A percentile compares a stretch with the other conserved stretches of the same genome.
These are phyloP conservation scores for Dendrolimus kikuchii DNA, from an alignment of 1,140 invertebrate species.

Conservation along the genomic window DNA sequence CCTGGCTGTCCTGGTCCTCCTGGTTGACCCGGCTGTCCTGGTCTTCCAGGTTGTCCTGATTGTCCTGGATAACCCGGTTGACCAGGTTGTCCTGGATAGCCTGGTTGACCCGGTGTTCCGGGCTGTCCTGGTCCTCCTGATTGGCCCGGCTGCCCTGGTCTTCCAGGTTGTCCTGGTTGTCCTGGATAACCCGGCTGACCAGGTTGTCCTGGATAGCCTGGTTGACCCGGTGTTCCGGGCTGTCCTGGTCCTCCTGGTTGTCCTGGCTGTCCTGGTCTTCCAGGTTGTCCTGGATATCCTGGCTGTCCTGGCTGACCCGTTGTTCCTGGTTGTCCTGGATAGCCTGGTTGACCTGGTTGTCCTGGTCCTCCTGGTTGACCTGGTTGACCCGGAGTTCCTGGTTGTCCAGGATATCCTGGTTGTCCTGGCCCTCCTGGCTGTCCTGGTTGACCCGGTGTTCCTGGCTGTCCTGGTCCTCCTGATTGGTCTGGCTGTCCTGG, in stretches of 20 bases:
- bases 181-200: slow-evolving; percentile 15
- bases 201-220: slow-evolving; percentile 14
- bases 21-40: slow-evolving; percentile 17
- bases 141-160: slow-evolving; percentile 12
- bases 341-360: slow-evolving; percentile 6
- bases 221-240: slow-evolving; percentile 17
- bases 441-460: slow-evolving; percentile 22
- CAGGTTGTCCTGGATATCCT: slow-evolving; percentile 15
- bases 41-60: slow-evolving; percentile 11
- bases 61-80: slow-evolving; percentile 11
- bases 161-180: slow-evolving; percentile 14
- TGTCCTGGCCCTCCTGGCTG: slow-evolving; percentile 13
- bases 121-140: slow-evolving; percentile 8
- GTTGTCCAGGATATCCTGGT: slow-evolving; percentile 14
- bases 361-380: slow-evolving; percentile 3
- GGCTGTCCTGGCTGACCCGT: slow-evolving; percentile 15
- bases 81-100: slow-evolving; percentile 13
- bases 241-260: slow-evolving; percentile 17
- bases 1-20: not conserved
- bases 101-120: slow-evolving; percentile 8
- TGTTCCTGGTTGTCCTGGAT: slow-evolving; percentile 21
- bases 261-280: slow-evolving; percentile 14
- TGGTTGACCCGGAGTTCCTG: slow-evolving; percentile 18
- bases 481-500: slow-evolving; percentile 19
- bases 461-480: slow-evolving; percentile 22